A percentile compares a stretch with the other conserved stretches of the same genome.
Conservation (phyloP, 1,140 invertebrate species). For the Trichonephila clavipes region DNA sequence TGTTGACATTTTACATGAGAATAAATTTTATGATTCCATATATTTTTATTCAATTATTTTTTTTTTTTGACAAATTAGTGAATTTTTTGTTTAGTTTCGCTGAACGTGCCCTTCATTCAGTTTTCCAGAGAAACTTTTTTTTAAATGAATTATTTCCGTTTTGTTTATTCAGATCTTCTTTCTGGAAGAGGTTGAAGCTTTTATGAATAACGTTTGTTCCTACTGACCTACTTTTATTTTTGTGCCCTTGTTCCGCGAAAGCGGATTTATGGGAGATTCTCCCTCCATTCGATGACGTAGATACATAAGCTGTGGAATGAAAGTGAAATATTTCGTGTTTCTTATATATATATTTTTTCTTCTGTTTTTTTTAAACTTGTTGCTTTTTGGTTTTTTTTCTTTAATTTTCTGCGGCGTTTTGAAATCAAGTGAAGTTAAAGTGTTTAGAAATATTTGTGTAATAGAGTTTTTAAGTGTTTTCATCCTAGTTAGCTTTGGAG, state of each 20-base stretch:
- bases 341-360: too few species aligned
- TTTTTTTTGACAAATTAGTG: too few species aligned
- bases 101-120: background rate
- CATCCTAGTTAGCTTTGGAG: background rate
- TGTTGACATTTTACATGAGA: too few species aligned
- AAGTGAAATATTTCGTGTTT: background rate
- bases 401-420: background rate
- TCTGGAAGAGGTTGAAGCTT: background rate
- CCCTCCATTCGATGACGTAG: background rate
- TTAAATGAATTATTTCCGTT: background rate
- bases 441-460: background rate
- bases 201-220: background rate
- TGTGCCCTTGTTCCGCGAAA: background rate
- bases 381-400: background rate
- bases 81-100: background rate
- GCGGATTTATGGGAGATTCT: background rate
- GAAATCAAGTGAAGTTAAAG: background rate
- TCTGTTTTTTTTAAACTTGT: too few species aligned
- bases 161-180: background rate
- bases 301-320: background rate
- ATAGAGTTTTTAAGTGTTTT: background rate
- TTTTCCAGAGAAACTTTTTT: background rate
- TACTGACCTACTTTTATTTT: background rate
- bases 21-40: too few species aligned
- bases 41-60: too few species aligned